phyloP scores from a whole-genome alignment of 2,797 vertebrate species.

The Astyanax mexicanus region DNA sequence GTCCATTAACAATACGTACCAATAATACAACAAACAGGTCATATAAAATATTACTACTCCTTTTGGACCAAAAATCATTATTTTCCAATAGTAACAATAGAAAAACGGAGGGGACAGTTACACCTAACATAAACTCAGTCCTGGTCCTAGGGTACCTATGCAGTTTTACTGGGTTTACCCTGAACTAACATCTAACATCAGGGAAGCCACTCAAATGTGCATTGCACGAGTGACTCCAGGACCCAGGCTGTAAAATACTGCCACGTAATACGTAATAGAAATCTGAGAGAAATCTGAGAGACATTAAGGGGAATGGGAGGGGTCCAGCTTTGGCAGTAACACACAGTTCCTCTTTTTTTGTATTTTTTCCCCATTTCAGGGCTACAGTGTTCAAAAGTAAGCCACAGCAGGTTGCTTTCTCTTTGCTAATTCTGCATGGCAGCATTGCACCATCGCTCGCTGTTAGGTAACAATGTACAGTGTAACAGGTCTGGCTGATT shows the following conservation, averaged over 20 bases:
- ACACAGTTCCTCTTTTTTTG: constrained; percentile 16
- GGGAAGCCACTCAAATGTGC: background rate
- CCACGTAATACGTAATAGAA: background rate
- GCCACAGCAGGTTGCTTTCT: background rate
- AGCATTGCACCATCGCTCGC: constrained; percentile 48
- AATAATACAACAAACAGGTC: constrained; percentile 27
- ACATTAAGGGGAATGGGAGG: constrained; percentile 30
- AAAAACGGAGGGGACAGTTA: background rate
- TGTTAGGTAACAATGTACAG: constrained; percentile 42
- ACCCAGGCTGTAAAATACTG: background rate
- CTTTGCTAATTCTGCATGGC: background rate
- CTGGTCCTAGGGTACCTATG: background rate
- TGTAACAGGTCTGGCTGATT: constrained; percentile 34
- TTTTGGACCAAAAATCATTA: constrained; percentile 45
- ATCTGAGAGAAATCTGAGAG: background rate
- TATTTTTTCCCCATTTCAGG: constrained; percentile 19
- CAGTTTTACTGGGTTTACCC: background rate
- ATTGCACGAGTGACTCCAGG: background rate
- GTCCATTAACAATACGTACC: constrained; percentile 28
- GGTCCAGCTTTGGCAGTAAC: constrained; percentile 33
- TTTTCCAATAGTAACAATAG: constrained; percentile 5
- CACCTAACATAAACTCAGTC: background rate
- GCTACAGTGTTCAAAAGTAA: constrained; percentile 23
- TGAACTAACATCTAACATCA: constrained; percentile 23
- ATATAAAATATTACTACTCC: background rate